These are phyloP conservation scores for Littorina saxatilis DNA, from an alignment of 1,140 invertebrate genomes.

Conservation along the genomic window DNA sequence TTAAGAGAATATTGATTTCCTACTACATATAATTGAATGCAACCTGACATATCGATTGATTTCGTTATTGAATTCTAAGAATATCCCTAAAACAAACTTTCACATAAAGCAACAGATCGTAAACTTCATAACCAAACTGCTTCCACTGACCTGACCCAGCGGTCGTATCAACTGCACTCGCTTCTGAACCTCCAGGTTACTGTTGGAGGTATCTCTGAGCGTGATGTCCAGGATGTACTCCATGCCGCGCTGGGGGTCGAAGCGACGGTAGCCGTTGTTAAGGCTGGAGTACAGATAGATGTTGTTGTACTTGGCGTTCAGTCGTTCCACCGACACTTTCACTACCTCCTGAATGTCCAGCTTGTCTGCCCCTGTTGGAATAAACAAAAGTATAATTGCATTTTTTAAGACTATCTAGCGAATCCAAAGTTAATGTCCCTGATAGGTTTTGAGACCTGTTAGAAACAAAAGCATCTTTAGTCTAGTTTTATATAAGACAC, in stretches of 20 bases:
- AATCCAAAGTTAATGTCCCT: too few relatives aligned
- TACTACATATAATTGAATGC: too few relatives aligned
- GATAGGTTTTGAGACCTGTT: too few relatives aligned
- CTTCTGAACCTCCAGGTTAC: conserved; percentile 60
- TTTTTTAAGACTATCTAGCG: too few relatives aligned
- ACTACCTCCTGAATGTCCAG: conserved; percentile 84
- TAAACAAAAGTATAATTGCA: conserved; percentile 14
- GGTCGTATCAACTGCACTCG: conserved; percentile 80
- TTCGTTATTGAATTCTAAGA: too few relatives aligned
- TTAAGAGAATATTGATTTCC: too few relatives aligned
- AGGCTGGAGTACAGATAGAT: conserved; percentile 76
- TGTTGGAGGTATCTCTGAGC: conserved; percentile 68
- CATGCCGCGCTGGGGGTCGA: conserved; percentile 91
- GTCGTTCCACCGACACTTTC: conserved; percentile 78
- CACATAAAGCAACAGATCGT: neutral
- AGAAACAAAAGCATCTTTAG: too few relatives aligned
- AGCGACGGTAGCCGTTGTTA: conserved; percentile 88
- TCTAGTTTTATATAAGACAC: too few relatives aligned
- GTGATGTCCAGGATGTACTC: conserved; percentile 90
- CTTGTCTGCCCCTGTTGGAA: conserved; percentile 78
- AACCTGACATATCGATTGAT: too few relatives aligned
- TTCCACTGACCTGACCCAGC: conserved; percentile 83
- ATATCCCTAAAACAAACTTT: neutral
- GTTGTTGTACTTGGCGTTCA: conserved; percentile 79
- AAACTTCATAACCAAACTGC: neutral